These are phyloP conservation scores for Anomalospiza imberbis DNA, from an alignment of 2,797 vertebrate species.

Conservation along the genomic window DNA sequence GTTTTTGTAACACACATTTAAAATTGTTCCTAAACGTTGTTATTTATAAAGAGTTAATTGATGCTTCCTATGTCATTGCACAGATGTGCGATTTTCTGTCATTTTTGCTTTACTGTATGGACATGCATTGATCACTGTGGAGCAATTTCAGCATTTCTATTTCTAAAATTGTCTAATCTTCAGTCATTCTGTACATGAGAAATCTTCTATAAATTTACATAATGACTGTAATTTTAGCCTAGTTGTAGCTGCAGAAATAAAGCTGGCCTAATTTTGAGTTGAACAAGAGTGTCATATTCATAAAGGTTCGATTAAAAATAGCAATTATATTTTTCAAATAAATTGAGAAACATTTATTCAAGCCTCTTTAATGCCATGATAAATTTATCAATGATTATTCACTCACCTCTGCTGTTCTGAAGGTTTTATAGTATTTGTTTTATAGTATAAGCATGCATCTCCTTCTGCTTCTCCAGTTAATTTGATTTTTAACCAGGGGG, in stretches of 20 bases:
- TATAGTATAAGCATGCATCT: not conserved
- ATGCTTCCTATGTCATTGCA: not conserved
- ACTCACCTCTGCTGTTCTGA: not conserved
- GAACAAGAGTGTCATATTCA: not conserved
- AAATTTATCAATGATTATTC: not conserved
- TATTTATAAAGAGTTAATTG: constrained; percentile 11
- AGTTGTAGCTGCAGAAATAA: constrained; percentile 8
- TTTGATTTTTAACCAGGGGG: not conserved
- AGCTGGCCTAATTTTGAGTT: not conserved
- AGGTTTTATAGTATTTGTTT: not conserved
- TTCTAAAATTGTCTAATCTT: constrained; percentile 24
- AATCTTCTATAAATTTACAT: constrained; percentile 4
- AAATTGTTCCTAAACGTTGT: not conserved
- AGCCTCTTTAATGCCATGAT: not conserved
- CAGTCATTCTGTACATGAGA: not conserved
- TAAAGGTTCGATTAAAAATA: not conserved
- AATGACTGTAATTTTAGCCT: not conserved
- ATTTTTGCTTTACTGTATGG: constrained; percentile 26
- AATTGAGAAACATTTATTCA: not conserved
- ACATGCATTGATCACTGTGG: constrained; percentile 21
- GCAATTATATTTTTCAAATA: not conserved
- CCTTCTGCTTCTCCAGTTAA: not conserved
- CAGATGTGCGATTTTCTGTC: constrained; percentile 19
- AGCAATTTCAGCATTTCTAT: constrained; percentile 37
- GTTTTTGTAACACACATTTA: not conserved